Evolutionary conservation across 2,888 invertebrate species (phyloP).

Genomic region (Eilema depressum): DNA sequence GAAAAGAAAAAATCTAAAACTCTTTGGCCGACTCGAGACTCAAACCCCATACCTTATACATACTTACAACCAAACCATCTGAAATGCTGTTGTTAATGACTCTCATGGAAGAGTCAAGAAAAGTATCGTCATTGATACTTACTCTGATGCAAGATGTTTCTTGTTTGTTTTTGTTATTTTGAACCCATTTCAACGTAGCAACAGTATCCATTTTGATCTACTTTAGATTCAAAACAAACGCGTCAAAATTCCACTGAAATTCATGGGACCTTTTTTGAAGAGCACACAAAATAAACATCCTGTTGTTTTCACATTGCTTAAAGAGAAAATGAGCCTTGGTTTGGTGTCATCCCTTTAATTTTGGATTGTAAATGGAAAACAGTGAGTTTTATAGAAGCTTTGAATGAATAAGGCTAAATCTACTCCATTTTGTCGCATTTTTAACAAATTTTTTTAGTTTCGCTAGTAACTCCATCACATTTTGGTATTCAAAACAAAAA

Average conservation of each 20-base stretch:
- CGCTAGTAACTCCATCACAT: no score
- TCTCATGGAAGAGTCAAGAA: background rate
- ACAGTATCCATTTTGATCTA: background rate
- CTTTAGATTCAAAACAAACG: conserved; percentile 8
- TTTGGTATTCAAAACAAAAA: no score
- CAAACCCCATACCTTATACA: no score
- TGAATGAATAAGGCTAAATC: no score
- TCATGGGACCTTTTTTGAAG: background rate
- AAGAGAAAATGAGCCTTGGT: background rate
- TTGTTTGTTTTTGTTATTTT: conserved; percentile 1
- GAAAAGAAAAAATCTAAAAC: no score
- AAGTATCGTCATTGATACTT: background rate
- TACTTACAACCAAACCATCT: no score
- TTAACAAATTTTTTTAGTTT: no score
- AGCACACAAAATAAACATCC: background rate
- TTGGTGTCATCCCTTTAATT: conserved; percentile 3
- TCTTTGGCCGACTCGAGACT: no score
- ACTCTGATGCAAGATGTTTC: background rate
- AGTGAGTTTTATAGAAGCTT: background rate
- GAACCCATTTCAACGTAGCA: background rate
- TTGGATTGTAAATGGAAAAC: background rate
- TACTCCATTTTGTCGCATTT: no score
- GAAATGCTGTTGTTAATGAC: no score
- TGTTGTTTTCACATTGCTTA: background rate
- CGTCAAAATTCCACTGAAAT: background rate